These are phyloP conservation scores for Melolontha melolontha DNA, from an alignment of 2,888 invertebrate genomes.

Conservation along the genomic window DNA sequence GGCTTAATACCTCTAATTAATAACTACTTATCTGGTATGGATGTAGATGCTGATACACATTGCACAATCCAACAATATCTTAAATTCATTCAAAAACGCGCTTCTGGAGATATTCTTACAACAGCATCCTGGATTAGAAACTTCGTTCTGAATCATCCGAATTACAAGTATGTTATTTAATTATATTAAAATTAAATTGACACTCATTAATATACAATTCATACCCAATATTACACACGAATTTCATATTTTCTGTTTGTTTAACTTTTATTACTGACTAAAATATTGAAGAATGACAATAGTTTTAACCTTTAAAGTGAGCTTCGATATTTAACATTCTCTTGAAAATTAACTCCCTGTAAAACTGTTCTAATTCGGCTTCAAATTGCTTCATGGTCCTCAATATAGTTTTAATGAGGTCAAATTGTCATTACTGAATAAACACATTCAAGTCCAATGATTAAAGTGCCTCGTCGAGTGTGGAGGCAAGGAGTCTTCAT, in stretches of 20 bases:
- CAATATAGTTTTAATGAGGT: too few relatives aligned
- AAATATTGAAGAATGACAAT: too few relatives aligned
- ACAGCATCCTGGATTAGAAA: conserved; percentile 95
- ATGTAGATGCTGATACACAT: conserved; percentile 97
- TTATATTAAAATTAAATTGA: not conserved
- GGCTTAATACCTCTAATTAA: conserved; percentile 95
- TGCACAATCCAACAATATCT: conserved; percentile 98
- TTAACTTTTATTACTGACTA: too few relatives aligned
- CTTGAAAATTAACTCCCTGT: not conserved
- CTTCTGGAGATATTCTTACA: conserved; percentile 90
- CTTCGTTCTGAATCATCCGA: conserved; percentile 88
- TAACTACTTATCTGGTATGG: conserved; percentile 93
- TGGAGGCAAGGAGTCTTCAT: too few relatives aligned
- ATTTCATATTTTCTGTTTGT: not conserved
- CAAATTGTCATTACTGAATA: too few relatives aligned
- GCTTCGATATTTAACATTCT: not conserved
- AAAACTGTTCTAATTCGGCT: too few relatives aligned
- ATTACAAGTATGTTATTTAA: conserved; percentile 78
- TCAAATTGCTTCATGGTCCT: too few relatives aligned
- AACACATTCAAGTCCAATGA: too few relatives aligned
- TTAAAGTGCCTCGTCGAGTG: too few relatives aligned
- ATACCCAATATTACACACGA: not conserved
- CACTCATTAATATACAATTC: not conserved
- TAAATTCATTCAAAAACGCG: conserved; percentile 88
- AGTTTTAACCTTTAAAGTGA: too few relatives aligned